Evolutionary conservation across 2,888 invertebrate species (phyloP).

Genomic region (Arctia plantaginis): DNA sequence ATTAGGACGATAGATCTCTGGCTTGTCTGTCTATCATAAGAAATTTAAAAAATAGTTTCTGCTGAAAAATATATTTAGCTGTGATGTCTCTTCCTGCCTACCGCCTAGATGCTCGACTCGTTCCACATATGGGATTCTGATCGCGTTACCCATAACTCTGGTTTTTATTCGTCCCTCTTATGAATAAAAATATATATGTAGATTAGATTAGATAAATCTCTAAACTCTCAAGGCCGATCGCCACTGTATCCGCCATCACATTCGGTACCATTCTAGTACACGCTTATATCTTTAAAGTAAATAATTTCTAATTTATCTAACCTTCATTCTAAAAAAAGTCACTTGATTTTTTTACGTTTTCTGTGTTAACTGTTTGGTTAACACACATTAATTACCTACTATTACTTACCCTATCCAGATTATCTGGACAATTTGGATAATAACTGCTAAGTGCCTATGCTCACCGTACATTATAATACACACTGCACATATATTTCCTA

Average conservation of each 20-base stretch:
- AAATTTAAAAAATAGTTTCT: neutral
- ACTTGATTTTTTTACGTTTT: neutral
- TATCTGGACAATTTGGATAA: neutral
- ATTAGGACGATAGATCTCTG: neutral
- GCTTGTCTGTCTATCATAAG: neutral
- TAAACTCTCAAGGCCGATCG: neutral
- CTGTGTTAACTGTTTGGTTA: constrained; percentile 4
- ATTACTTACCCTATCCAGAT: neutral
- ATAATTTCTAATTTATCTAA: constrained; percentile 2
- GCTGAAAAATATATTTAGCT: no score
- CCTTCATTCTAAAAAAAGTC: neutral
- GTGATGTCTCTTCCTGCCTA: no score
- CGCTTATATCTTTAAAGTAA: neutral
- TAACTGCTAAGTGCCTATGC: neutral
- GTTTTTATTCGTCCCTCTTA: neutral
- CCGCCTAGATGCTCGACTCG: no score
- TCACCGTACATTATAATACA: neutral
- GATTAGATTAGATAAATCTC: neutral
- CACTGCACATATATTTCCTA: neutral
- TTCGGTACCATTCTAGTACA: neutral
- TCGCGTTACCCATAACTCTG: no score
- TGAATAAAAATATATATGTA: neutral
- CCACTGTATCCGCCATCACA: neutral
- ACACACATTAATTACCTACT: neutral
- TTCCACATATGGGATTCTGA: no score